Percentiles rank a stretch among this genome's conserved stretches.
These are phyloP conservation scores for Sphyrna mokarran DNA, from an alignment of 2,113 vertebrate genomes.

Conservation along the genomic window DNA sequence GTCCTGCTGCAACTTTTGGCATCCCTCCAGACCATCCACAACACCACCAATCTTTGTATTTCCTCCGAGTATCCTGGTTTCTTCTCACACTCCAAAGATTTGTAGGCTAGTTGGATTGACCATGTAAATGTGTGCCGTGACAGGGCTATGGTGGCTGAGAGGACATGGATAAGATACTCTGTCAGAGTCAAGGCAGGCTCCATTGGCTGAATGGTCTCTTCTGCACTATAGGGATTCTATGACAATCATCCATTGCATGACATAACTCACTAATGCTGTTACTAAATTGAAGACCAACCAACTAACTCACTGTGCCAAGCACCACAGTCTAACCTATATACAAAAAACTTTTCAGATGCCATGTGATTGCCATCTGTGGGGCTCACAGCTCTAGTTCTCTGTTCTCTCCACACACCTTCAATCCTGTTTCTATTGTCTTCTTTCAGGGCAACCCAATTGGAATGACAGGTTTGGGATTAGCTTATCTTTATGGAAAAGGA, in stretches of 20 bases:
- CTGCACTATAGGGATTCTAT: too few species aligned
- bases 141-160: too few species aligned
- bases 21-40: too few species aligned
- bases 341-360: neutral
- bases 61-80: too few species aligned
- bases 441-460: conserved; percentile 55
- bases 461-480: conserved; percentile 52
- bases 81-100: too few species aligned
- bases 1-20: too few species aligned
- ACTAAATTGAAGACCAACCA: neutral
- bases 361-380: neutral
- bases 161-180: too few species aligned
- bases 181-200: too few species aligned
- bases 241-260: neutral
- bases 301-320: neutral
- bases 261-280: neutral
- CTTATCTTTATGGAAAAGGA: conserved; percentile 54
- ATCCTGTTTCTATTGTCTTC: conserved; percentile 18
- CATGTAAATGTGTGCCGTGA: too few species aligned
- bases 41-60: too few species aligned
- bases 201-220: too few species aligned
- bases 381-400: neutral
- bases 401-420: neutral
- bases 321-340: neutral
- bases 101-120: too few species aligned